Evolutionary conservation across 2,113 vertebrate genomes (phyloP).

Genomic region (Aspiorhynchus laticeps): DNA sequence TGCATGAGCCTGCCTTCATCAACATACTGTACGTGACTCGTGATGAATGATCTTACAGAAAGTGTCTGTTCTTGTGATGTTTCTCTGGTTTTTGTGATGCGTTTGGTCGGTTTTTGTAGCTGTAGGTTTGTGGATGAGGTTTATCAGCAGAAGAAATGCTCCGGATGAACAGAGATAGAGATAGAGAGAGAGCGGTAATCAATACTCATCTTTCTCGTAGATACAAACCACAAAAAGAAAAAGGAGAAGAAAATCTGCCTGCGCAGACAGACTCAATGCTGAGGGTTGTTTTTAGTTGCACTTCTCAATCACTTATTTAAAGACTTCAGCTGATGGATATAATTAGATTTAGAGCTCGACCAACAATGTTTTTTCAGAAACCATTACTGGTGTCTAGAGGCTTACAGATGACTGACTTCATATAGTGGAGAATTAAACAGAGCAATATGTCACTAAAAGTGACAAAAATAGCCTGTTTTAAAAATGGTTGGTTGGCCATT

Average conservation of each 20-base stretch:
- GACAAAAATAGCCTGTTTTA: neutral
- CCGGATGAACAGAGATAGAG: neutral
- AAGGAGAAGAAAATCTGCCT: neutral
- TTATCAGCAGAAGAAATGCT: neutral
- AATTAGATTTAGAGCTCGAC: neutral
- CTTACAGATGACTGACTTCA: neutral
- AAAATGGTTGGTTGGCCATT: neutral
- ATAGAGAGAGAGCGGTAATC: neutral
- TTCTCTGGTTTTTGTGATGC: neutral
- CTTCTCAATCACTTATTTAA: neutral
- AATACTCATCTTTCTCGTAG: neutral
- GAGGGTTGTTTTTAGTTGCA: neutral
- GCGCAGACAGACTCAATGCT: neutral
- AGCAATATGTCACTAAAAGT: neutral
- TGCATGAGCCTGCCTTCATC: neutral
- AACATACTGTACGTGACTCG: neutral
- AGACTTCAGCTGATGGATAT: neutral
- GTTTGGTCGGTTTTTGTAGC: neutral
- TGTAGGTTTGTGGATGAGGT: neutral
- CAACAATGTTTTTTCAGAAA: neutral
- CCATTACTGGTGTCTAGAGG: neutral
- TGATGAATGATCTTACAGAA: too few species aligned
- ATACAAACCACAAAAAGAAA: conserved; percentile 11
- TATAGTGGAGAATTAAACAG: neutral
- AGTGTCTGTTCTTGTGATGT: neutral